These are phyloP conservation scores for Zapus hudsonius DNA, from an alignment of 2,113 vertebrate species.

Conservation along the genomic window DNA sequence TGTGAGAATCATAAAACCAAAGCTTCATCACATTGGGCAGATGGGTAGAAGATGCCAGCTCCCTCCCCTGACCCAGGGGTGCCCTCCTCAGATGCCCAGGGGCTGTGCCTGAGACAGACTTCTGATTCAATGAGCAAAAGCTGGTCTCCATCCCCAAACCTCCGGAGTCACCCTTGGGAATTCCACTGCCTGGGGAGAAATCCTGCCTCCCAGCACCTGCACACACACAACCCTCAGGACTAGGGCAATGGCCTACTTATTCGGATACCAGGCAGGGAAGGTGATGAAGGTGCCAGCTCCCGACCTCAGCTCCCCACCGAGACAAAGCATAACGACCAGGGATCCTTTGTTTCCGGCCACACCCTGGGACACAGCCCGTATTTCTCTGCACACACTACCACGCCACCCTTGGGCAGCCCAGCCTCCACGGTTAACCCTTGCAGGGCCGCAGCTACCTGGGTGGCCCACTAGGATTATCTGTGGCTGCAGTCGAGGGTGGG, in stretches of 20 bases:
- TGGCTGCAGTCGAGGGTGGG: background rate
- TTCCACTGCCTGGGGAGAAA: background rate
- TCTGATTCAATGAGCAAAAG: background rate
- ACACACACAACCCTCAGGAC: background rate
- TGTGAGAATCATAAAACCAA: background rate
- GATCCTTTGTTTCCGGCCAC: conserved; percentile 79
- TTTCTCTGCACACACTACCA: background rate
- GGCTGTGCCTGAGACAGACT: background rate
- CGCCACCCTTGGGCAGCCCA: background rate
- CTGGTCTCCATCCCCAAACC: background rate
- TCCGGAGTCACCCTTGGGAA: background rate
- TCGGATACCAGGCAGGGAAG: background rate
- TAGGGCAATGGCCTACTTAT: background rate
- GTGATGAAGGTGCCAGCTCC: background rate
- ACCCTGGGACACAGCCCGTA: conserved; percentile 13
- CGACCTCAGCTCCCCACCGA: rapidly evolving
- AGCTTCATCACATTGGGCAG: background rate
- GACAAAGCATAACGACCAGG: conserved; percentile 33
- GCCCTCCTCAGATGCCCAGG: background rate
- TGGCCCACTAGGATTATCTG: conserved; percentile 41
- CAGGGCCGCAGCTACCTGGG: background rate
- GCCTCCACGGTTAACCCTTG: conserved; percentile 72
- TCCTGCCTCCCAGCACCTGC: background rate
- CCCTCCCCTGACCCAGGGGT: background rate
- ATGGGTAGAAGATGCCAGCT: background rate